Evolutionary conservation across 2,888 invertebrate species (phyloP), one percentile per base, ranked within the genome.

Genomic region (Abrostola tripartita): DNA sequence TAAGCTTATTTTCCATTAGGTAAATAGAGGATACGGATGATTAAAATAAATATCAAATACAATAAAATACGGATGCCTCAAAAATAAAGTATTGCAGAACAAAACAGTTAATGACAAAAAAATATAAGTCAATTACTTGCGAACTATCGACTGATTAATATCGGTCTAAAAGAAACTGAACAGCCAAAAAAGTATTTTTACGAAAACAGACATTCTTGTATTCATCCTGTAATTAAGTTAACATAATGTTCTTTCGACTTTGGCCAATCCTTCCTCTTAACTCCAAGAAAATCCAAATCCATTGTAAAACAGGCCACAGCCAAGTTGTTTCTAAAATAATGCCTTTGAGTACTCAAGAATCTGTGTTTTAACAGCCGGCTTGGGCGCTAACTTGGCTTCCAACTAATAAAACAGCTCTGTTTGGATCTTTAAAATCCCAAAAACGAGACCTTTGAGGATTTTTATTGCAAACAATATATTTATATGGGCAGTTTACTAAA

Each of bases 351-450:
- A 75, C 58, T 59, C 41, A 51, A 47, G 59, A 68, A 67, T 76
- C 61, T 72, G 54, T 74, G 71, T 71, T 79, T 75, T 77, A 79
- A 77, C 77, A 72, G 68, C 58, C 58, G 71, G 60, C 50, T 52
- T 53, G 65, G 55, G 56, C 55, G 71, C 59, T 59, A 64, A 71
- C 68, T 78, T 64, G 63, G 54, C 42, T 74, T 62, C 58, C 47
- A 63, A 78, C 61, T 72, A 76, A 79, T 78, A 69, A 78, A 80
- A 66, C 54, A 61, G 62, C 51, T 60, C 55, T 49, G 55, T 61
- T 70, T 40, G 50, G 56, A 71, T 70, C 74, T 66, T 66, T 67
- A 68, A 61, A 70, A 63, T 61, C 65, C 58, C 12, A 51, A 68
- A 70, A 73, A 76, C 37, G 57, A 59, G 56, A 61, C 68, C 63